These are phyloP conservation scores for Aplocera efformata DNA, from an alignment of 2,888 invertebrate genomes.

Conservation along the genomic window DNA sequence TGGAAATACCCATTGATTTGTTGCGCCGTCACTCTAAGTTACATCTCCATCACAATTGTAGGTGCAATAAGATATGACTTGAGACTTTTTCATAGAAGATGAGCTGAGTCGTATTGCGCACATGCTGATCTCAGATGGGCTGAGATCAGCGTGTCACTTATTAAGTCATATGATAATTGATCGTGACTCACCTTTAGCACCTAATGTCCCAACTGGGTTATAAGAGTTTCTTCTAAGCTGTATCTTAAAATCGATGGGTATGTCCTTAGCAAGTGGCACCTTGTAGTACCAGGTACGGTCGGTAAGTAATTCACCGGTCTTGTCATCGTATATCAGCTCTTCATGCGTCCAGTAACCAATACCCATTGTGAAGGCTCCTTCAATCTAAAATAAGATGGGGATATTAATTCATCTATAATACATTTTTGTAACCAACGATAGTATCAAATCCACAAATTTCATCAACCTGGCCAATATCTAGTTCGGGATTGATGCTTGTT, in stretches of 20 bases:
- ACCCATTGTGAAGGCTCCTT: constrained; percentile 89
- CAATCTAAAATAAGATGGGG: constrained; percentile 56
- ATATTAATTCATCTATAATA: neutral
- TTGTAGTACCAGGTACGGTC: constrained; percentile 90
- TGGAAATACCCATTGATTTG: no score
- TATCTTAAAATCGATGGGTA: constrained; percentile 87
- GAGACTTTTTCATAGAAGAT: no score
- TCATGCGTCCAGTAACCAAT: constrained; percentile 88
- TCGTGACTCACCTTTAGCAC: constrained; percentile 53
- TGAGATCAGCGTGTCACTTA: no score
- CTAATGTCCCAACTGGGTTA: constrained; percentile 77
- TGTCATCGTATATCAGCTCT: constrained; percentile 82
- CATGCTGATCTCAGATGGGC: no score
- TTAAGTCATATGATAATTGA: no score
- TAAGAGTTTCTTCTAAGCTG: constrained; percentile 83
- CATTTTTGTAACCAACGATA: no score
- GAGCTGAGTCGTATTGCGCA: no score
- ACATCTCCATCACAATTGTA: no score
- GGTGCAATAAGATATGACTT: no score
- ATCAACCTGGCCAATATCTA: constrained; percentile 84
- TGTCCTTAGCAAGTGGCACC: constrained; percentile 86
- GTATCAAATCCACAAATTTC: no score
- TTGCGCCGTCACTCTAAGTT: no score
- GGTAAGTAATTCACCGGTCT: constrained; percentile 85
- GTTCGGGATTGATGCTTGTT: constrained; percentile 82